Evolutionary conservation across 2,888 invertebrate species (phyloP).

Genomic region (Graphium colonna): DNA sequence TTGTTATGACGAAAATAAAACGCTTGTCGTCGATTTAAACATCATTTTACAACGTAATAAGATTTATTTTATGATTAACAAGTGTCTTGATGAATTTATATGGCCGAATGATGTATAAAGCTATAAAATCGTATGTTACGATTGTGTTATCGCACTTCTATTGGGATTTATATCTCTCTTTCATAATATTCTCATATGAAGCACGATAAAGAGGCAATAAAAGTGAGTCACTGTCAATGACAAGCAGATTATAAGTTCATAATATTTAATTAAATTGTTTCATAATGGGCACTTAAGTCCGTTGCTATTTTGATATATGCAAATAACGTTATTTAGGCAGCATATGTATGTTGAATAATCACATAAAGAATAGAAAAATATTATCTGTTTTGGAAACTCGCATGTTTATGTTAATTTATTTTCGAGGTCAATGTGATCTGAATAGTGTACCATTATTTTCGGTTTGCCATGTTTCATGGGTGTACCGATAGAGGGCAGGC

Average conservation of each 20-base stretch:
- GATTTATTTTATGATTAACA: constrained; percentile 80
- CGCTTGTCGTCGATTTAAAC: constrained; percentile 80
- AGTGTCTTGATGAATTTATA: constrained; percentile 80
- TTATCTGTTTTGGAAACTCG: constrained; percentile 1
- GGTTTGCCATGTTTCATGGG: neutral
- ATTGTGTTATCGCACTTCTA: constrained; percentile 68
- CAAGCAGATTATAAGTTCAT: constrained; percentile 21
- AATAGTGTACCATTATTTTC: neutral
- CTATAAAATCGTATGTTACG: constrained; percentile 73
- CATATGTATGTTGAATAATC: neutral
- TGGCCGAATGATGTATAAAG: constrained; percentile 75
- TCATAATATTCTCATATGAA: constrained; percentile 48
- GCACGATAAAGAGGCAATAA: constrained; percentile 27
- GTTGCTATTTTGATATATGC: constrained; percentile 19
- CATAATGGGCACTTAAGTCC: constrained; percentile 13
- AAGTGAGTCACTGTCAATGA: constrained; percentile 27
- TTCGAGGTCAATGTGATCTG: constrained; percentile 1
- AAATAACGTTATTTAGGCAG: neutral
- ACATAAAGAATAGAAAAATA: neutral
- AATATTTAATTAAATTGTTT: constrained; percentile 24
- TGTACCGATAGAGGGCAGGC: constrained; percentile 31
- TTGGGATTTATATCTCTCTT: constrained; percentile 64
- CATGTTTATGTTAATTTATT: constrained; percentile 3
- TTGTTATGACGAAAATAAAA: constrained; percentile 80
- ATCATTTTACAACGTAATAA: constrained; percentile 78